Base-by-base conservation (phyloP, 2,797 vertebrate species). In the Zalophus californianus region DNA sequence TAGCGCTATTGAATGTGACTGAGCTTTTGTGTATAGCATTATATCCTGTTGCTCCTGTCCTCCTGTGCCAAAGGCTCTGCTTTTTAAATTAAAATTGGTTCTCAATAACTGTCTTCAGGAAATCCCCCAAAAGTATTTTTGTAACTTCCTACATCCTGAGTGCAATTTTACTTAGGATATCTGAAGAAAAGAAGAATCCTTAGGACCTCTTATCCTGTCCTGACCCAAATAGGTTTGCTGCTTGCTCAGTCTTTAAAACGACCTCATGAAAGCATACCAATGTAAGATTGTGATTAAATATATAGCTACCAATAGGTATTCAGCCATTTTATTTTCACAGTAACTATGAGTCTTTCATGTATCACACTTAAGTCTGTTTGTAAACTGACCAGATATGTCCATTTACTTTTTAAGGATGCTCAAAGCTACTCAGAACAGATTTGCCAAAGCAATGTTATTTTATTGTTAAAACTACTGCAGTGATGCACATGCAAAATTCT, bases 121-220 rank as follows among this genome's bases (percentile, higher is more conserved):
- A 97, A 96, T 88, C 14, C 80, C 80, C 44, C n/a, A 13, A 32
- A 94, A 94, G n/a, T 88, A 86, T 90, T 96, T 97, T 95, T 94
- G 80, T 92, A 54, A 92, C 91, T 96, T 97, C 87, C 95, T 90
- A 52, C 52, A 86, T 97, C 35, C 66, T 83, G 62, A 70, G 66
- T 95, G 44, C 10, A 90, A 38, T 70, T 84, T 91, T 94, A 60
- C 75, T 78, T 82, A 48, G 48, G 7, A 4, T 73, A 78, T 91
- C 41, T 91, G 56, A 29, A 79, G 75, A 85, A 92, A 95, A 85
- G 84, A 96, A 97, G 89, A 82, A 25, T 64, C 38, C 27, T 97
- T 52, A 25, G 15, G 38, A 32, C 35, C 68, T 70, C 23, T 92
- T 84, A 77, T 93, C 82, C 90, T 88, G 50, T 87, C 9, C 50